Evolutionary conservation across 2,888 invertebrate species (phyloP), one percentile per base, ranked within the genome.

Genomic region (Campopleginae sp.): DNA sequence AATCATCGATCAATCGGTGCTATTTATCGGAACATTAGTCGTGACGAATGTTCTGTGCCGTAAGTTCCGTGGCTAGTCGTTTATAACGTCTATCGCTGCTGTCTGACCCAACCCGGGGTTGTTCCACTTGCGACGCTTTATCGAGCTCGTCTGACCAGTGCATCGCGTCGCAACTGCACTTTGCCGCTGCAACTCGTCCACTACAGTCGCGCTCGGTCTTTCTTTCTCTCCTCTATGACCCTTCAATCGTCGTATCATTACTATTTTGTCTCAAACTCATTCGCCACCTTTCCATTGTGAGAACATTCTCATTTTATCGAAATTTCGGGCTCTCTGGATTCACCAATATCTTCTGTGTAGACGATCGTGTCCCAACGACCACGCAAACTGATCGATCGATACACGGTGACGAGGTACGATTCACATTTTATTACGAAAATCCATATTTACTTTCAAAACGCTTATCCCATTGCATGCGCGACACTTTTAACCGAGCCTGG

Each of bases 21-120:
- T 48, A 48, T 48, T 70, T 4, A 38, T 66, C 38, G 14, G 5
- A 27, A 7, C 12, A 58, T 23, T 38, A 17, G 12, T 38, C n/a
- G 33, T 10, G 33, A 42, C 8, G 33, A 48, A 48, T 70, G n/a
- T 31, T 31, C n/a, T 17, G 38, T 72, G 23, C 54, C 2, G 54
- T 23, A 42, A 17, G 17, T 72, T 54, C 42, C 19, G 42, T 66
- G 33, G 65, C 51, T 19, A 54, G 48, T 72, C 54, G 61, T 61
- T 38, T 58, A 27, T 5, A n/a, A 76, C 63, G 75, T 63, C 38
- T 23, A 61, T 66, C 77, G 70, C 54, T 63, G 63, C 58, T 12
- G 78, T 85, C 85, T 74, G 85, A 85, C 79, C 70, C 65, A 71
- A 75, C 74, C 75, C 65, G 63, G 71, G 70, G 65, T 79, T 82